Conservation (phyloP, 2,797 vertebrate genomes). For the Oophaga sylvatica region DNA sequence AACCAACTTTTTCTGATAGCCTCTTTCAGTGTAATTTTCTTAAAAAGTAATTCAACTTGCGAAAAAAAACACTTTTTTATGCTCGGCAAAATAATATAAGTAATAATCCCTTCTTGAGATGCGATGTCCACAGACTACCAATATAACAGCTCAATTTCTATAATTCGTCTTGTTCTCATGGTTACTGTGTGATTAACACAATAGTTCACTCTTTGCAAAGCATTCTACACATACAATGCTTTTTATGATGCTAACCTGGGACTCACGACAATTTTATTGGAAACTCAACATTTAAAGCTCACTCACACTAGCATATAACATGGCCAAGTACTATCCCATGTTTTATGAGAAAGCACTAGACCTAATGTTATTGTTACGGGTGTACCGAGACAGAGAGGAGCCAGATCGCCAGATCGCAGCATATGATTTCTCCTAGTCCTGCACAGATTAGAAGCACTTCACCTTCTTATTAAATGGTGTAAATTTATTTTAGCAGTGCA, state of each 20-base stretch:
- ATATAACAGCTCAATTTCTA: slow-evolving; percentile 25
- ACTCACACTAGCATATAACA: no score
- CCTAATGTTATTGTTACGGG: no score
- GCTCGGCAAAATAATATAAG: neutral
- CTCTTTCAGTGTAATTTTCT: neutral
- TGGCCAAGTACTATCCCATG: no score
- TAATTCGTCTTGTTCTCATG: slow-evolving; percentile 49
- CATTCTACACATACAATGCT: slow-evolving; percentile 30
- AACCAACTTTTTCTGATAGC: neutral
- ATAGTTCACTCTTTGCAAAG: slow-evolving; percentile 26
- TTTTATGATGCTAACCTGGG: neutral
- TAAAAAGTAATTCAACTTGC: neutral
- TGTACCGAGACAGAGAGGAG: no score
- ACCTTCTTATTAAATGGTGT: no score
- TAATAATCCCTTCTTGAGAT: slow-evolving; percentile 7
- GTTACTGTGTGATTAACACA: slow-evolving; percentile 41
- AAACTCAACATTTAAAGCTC: neutral
- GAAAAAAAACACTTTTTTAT: neutral
- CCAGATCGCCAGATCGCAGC: no score
- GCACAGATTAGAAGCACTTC: no score
- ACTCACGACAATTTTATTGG: neutral
- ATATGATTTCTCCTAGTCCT: no score
- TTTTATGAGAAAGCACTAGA: no score
- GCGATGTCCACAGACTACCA: slow-evolving; percentile 8
- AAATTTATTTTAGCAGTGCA: no score